Base-by-base conservation (phyloP, 2,797 vertebrate genomes). In the Enteromius fasciolatus region DNA sequence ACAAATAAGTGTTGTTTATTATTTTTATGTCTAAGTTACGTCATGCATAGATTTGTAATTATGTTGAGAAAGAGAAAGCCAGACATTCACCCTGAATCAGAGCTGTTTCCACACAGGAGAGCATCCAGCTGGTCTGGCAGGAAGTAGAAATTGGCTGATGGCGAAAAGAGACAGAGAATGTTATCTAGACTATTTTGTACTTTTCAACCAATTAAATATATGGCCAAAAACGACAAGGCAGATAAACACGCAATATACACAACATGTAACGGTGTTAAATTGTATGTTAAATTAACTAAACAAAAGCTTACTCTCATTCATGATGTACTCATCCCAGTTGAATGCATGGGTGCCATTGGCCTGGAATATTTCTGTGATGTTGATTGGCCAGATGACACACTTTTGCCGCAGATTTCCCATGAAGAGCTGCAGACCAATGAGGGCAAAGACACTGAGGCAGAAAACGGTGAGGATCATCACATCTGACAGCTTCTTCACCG, bases 401-500 rank as follows among this genome's bases (percentile, higher is more conserved):
- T 99, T 99, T 85, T 99, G 97, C 46, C 98, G 96, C 78, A 99
- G 91, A 90, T 99, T 99, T 67, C 98, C 98, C 98, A 99, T 99
- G 90, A 99, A 99, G 80, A 99, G 96, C 95, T 99, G 98, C 84
- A 99, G 94, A 80, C 98, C 98, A 0, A 99, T 99, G 86, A 99
- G 95, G 89, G 98, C 98, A 75, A 99, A 99, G 86, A 99, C 98
- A 69, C 98, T 99, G 93, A 99, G 94, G 87, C 98, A 99, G 94
- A 99, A 99, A 78, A 99, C 98, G 0, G 98, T 99, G 91, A 99
- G 92, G 94, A 99, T 99, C 98, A 99, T 99, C 90, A 99, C 98
- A n/a, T 99, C 98, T 0, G 98, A 99, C 88, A 99, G 95, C 93
- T 99, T 99, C 96, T 99, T 99, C 94, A 99, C 98, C 0, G 98